Percentiles rank a stretch among this genome's conserved stretches.
phyloP scores from a whole-genome alignment of 2,888 invertebrate genomes.

The Idaea straminata region DNA sequence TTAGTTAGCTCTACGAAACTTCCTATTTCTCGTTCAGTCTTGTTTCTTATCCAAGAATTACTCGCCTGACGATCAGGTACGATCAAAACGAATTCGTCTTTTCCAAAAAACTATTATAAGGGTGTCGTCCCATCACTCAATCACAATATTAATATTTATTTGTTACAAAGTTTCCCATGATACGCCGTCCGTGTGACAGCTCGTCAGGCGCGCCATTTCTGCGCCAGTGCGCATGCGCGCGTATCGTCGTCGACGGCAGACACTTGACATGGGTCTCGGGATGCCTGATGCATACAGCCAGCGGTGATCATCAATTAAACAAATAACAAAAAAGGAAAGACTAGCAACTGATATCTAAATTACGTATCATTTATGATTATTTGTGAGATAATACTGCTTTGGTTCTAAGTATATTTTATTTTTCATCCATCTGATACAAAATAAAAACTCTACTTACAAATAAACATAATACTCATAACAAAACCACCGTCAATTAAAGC shows the following conservation, averaged over 20 bases:
- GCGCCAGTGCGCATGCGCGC: constrained; percentile 44
- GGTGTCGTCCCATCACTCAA: constrained; percentile 13
- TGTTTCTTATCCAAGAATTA: background rate
- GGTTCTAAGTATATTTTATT: background rate
- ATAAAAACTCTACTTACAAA: no score
- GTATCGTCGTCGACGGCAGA: constrained; percentile 31
- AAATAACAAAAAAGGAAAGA: background rate
- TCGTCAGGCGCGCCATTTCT: constrained; percentile 33
- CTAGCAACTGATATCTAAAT: background rate
- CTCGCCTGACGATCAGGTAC: background rate
- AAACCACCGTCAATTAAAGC: no score
- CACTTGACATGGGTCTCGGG: constrained; percentile 37
- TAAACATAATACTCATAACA: no score
- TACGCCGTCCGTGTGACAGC: constrained; percentile 23
- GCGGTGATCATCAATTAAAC: constrained; percentile 4
- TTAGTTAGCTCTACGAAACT: background rate
- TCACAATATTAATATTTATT: constrained; percentile 23
- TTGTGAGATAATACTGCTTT: background rate
- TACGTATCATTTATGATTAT: constrained; percentile 1
- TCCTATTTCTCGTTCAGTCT: background rate
- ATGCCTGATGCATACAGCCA: constrained; percentile 14
- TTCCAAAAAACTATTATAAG: constrained; percentile 3
- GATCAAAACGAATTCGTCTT: background rate
- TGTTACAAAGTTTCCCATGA: constrained; percentile 14
- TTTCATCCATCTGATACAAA: no score